Percentiles rank a stretch among this genome's conserved stretches.
These are phyloP conservation scores for Apostichopus californicus DNA, from an alignment of 35 echinoderm and acorn worm species.

Conservation along the genomic window DNA sequence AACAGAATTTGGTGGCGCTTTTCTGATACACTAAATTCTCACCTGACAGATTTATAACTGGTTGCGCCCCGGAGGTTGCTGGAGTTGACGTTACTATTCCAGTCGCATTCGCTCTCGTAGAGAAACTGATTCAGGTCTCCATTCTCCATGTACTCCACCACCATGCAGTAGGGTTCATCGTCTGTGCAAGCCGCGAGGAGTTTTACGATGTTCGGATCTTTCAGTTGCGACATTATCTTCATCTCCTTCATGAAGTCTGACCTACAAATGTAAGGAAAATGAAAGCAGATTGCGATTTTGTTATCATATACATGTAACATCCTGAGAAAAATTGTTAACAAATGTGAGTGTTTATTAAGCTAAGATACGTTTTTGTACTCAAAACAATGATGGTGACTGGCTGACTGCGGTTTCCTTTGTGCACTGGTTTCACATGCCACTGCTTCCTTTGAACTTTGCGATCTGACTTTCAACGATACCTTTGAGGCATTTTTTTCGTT, in stretches of 20 bases:
- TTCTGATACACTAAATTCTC: not conserved
- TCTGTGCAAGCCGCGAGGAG: conserved; percentile 91
- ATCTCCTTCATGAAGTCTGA: conserved; percentile 98
- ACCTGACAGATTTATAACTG: conserved; percentile 71
- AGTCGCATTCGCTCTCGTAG: conserved; percentile 77
- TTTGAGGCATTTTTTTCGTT: too few relatives aligned
- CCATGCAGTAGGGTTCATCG: conserved; percentile 91
- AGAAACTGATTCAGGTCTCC: conserved; percentile 93
- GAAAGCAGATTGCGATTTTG: not conserved
- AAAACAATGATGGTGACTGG: too few relatives aligned
- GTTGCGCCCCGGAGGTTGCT: conserved; percentile 54
- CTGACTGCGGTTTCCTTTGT: too few relatives aligned
- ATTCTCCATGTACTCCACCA: conserved; percentile 97
- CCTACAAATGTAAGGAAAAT: conserved; percentile 50
- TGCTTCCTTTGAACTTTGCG: too few relatives aligned
- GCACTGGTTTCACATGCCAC: too few relatives aligned
- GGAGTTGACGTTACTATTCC: conserved; percentile 35
- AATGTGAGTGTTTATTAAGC: too few relatives aligned
- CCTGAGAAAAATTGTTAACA: too few relatives aligned
- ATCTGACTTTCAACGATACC: too few relatives aligned
- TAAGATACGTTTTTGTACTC: too few relatives aligned
- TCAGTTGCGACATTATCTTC: conserved; percentile 98
- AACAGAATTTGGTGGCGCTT: not conserved
- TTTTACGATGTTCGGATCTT: conserved; percentile 91
- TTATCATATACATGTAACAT: not conserved